Conservation (phyloP, 2,797 vertebrate species). For the Neoniphon sammara region DNA sequence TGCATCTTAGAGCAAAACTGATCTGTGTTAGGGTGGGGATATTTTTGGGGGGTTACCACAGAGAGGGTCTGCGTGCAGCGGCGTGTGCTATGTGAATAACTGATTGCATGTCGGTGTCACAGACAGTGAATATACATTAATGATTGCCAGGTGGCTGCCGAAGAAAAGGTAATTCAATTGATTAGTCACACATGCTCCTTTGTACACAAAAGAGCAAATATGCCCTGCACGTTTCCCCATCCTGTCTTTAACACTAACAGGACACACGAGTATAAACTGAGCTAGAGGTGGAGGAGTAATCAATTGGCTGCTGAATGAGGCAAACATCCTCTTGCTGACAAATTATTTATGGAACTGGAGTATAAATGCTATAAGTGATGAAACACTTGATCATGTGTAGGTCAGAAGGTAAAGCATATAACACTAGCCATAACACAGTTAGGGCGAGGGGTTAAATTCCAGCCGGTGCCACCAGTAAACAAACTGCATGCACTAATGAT, state of each 20-base stretch:
- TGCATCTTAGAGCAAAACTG: constrained; percentile 43
- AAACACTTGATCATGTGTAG: too few species aligned
- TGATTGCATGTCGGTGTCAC: constrained; percentile 27
- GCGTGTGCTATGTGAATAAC: constrained; percentile 29
- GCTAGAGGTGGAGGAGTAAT: neutral
- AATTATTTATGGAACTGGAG: neutral
- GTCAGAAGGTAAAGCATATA: too few species aligned
- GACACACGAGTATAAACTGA: neutral
- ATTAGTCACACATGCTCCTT: neutral
- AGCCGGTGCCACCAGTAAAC: neutral
- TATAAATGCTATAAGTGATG: neutral
- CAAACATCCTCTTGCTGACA: neutral
- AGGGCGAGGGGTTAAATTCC: too few species aligned
- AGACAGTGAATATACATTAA: constrained; percentile 11
- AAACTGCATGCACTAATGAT: neutral
- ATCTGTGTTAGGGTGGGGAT: neutral
- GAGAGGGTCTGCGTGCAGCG: neutral
- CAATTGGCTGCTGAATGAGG: neutral
- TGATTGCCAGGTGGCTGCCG: neutral
- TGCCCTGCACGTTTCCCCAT: neutral
- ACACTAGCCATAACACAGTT: too few species aligned
- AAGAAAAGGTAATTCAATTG: neutral
- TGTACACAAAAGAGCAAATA: neutral
- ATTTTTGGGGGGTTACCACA: constrained; percentile 30
- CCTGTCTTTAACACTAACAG: too few species aligned